These are phyloP conservation scores for Brachirus orientalis DNA, from an alignment of 2,113 vertebrate species.

Conservation along the genomic window DNA sequence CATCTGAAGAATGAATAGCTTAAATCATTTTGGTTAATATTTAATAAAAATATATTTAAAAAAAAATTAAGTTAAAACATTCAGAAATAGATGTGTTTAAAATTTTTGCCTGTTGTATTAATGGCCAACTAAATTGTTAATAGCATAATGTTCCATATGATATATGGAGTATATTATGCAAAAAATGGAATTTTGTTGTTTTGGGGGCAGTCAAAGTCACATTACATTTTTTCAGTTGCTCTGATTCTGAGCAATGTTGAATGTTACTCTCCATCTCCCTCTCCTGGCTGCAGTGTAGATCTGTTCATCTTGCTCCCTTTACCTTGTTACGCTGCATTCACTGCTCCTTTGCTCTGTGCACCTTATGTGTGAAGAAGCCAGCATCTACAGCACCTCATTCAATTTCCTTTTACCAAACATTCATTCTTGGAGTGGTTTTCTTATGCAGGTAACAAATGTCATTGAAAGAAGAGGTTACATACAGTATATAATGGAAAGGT, in stretches of 20 bases:
- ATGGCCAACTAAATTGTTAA: too few relatives aligned
- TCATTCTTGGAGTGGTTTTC: slow-evolving; percentile 1
- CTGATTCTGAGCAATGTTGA: too few relatives aligned
- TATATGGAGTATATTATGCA: too few relatives aligned
- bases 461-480: slow-evolving; percentile 13
- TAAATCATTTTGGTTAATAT: too few relatives aligned
- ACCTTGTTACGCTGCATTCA: slow-evolving; percentile 29
- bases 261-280: slow-evolving; percentile 42
- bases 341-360: slow-evolving; percentile 17
- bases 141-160: too few relatives aligned
- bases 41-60: too few relatives aligned
- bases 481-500: slow-evolving; percentile 32
- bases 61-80: too few relatives aligned
- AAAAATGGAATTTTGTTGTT: too few relatives aligned
- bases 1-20: too few relatives aligned
- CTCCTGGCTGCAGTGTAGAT: slow-evolving; percentile 38
- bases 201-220: too few relatives aligned
- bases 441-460: slow-evolving; percentile 2
- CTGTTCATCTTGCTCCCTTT: slow-evolving; percentile 21
- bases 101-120: too few relatives aligned
- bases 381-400: slow-evolving; percentile 31
- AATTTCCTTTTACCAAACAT: slow-evolving; percentile 25
- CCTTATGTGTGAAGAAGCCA: slow-evolving; percentile 35
- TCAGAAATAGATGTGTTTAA: too few relatives aligned
- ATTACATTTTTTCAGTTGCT: not conserved